phyloP scores from a whole-genome alignment of 2,113 vertebrate species.

The Psettodes erumei region DNA sequence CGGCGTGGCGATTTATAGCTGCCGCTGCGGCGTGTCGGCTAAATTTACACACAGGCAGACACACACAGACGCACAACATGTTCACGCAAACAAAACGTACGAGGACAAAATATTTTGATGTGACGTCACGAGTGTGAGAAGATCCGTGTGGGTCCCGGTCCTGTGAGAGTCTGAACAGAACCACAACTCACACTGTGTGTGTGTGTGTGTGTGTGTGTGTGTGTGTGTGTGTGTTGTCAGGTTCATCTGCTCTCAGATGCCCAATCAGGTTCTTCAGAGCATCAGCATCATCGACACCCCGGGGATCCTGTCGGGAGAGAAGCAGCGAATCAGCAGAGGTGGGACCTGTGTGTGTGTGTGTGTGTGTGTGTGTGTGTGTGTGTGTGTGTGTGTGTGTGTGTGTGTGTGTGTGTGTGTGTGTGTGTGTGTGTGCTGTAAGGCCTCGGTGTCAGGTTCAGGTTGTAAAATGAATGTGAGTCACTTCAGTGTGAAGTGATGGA shows the following conservation, averaged over 20 bases:
- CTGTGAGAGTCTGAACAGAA: not conserved
- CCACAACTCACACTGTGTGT: not conserved
- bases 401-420: conserved; percentile 1
- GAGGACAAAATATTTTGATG: no score
- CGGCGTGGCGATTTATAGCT: conserved; percentile 34
- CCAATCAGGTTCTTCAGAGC: conserved; percentile 95
- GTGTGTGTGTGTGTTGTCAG: conserved; percentile 71
- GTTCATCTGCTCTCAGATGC: conserved; percentile 97
- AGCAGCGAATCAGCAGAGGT: conserved; percentile 97
- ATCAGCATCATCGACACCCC: conserved; percentile 98
- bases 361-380: conserved; percentile 16
- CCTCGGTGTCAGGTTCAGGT: no score
- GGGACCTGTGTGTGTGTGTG: not conserved
- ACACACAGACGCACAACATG: not conserved
- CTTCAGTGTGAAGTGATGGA: no score
- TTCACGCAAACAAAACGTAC: no score
- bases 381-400: conserved; percentile 5
- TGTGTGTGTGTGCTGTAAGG: not conserved
- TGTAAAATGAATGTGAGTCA: no score
- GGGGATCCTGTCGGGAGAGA: conserved; percentile 96
- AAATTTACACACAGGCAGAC: conserved; percentile 43
- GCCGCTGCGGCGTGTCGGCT: not conserved
- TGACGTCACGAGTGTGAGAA: no score
- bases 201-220: not conserved
- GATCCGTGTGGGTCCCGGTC: not conserved